phyloP scores from a whole-genome alignment of 2,113 vertebrate genomes.

The Daboia siamensis region DNA sequence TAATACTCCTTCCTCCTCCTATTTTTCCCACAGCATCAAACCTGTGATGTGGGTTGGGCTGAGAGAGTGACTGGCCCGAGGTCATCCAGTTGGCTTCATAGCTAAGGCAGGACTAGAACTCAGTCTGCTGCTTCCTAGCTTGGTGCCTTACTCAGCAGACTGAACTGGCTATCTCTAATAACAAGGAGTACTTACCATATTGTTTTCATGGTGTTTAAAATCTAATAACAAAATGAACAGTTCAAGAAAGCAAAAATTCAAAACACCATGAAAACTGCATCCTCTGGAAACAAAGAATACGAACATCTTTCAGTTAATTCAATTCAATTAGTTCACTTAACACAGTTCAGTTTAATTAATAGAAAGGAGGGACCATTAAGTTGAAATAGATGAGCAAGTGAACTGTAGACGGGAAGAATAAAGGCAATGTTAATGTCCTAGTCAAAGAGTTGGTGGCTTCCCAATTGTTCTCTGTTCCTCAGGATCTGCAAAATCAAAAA shows the following conservation, averaged over 20 bases:
- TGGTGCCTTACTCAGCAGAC: background rate
- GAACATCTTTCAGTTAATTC: background rate
- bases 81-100: too few species aligned
- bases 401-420: background rate
- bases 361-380: background rate
- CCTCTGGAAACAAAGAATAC: background rate
- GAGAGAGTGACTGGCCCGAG: too few species aligned
- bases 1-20: too few species aligned
- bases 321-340: background rate
- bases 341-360: background rate
- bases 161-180: background rate
- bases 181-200: background rate
- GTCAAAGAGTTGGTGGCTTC: background rate
- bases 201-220: background rate
- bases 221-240: background rate
- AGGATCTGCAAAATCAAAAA: background rate
- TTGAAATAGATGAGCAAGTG: background rate
- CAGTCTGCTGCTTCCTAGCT: too few species aligned
- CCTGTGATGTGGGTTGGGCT: too few species aligned
- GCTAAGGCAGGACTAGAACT: too few species aligned
- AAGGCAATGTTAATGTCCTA: background rate
- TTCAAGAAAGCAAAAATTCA: background rate
- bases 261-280: background rate
- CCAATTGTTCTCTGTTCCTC: background rate
- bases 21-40: too few species aligned